Percentiles rank a stretch among this genome's conserved stretches.
Conservation (phyloP, 2,797 vertebrate species). For the Etheostoma perlongum region DNA sequence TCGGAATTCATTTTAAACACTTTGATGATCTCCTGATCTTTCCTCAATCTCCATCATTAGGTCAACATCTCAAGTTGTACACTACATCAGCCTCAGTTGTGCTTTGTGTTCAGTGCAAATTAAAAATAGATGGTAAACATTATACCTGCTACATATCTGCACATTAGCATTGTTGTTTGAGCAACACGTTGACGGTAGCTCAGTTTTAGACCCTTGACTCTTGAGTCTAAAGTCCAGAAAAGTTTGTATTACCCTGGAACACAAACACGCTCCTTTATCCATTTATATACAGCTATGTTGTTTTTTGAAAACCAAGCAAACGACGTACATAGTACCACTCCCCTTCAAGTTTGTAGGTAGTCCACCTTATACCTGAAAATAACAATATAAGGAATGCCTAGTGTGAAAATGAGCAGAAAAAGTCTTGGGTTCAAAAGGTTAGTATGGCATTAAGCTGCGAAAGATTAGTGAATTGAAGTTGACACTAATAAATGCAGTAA, state of each 20-base stretch:
- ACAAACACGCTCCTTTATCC: not conserved
- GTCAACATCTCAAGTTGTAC: not conserved
- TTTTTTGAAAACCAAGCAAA: not conserved
- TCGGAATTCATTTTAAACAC: not conserved
- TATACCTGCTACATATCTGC: not conserved
- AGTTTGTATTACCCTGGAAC: not conserved
- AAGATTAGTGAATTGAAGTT: not conserved
- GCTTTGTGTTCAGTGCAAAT: not conserved
- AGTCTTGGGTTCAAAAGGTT: not conserved
- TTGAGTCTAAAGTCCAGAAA: no score
- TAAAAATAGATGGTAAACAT: not conserved
- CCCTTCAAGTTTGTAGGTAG: not conserved
- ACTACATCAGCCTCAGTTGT: not conserved
- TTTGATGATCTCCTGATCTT: not conserved
- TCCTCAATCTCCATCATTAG: not conserved
- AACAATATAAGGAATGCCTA: not conserved
- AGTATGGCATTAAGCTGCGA: not conserved
- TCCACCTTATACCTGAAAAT: not conserved
- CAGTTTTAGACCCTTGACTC: no score
- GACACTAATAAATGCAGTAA: not conserved
- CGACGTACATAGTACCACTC: no score
- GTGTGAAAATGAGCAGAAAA: not conserved
- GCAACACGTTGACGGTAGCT: not conserved
- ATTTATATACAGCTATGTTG: not conserved
- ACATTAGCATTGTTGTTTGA: not conserved